Evolutionary conservation across 1,140 invertebrate genomes (phyloP).

Genomic region (Rhyacophila brunnea): DNA sequence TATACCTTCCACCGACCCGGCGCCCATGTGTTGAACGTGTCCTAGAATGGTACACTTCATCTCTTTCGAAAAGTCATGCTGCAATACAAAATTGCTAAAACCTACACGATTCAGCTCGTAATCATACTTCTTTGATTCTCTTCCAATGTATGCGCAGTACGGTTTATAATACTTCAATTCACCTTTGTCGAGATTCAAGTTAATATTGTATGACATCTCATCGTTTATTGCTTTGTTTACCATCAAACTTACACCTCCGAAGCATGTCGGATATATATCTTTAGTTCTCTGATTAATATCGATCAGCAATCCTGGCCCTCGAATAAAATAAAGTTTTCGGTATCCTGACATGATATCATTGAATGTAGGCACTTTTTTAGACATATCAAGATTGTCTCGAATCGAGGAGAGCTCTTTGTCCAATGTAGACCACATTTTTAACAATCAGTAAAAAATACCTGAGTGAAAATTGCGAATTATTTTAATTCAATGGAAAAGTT

Average conservation of each 20-base stretch:
- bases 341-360: constrained; percentile 13
- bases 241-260: constrained; percentile 23
- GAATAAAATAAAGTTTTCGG: background rate
- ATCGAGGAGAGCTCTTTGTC: constrained; percentile 15
- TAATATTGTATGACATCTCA: constrained; percentile 12
- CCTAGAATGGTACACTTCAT: constrained; percentile 15
- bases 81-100: constrained; percentile 14
- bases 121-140: constrained; percentile 22
- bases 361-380: background rate
- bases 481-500: background rate
- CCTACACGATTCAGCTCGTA: constrained; percentile 11
- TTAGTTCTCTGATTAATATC: constrained; percentile 24
- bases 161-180: constrained; percentile 14
- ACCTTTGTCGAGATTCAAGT: constrained; percentile 20
- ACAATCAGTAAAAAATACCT: background rate
- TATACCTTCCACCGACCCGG: constrained; percentile 13
- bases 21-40: constrained; percentile 17
- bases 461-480: background rate
- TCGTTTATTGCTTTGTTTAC: constrained; percentile 21
- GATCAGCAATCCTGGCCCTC: constrained; percentile 14
- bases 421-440: constrained; percentile 17
- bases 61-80: constrained; percentile 16
- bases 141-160: constrained; percentile 20
- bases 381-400: constrained; percentile 11
- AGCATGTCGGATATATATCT: constrained; percentile 25